Conservation (phyloP, 1,140 invertebrate genomes). For the Epicauta chinensis region DNA sequence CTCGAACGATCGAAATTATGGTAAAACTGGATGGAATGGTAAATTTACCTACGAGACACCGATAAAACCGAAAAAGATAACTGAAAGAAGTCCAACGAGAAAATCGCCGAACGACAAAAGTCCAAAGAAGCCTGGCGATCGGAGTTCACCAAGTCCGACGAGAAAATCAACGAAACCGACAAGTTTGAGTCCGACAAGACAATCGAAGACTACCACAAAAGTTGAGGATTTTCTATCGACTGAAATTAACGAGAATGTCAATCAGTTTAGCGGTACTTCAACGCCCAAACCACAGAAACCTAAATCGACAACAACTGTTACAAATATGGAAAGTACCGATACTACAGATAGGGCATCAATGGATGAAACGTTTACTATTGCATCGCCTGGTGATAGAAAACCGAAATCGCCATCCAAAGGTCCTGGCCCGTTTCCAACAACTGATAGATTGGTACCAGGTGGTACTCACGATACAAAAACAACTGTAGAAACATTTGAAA, state of each 20-base stretch:
- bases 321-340: background rate
- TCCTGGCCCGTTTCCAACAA: background rate
- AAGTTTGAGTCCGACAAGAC: background rate
- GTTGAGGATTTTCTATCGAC: conserved; percentile 21
- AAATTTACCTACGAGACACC: conserved; percentile 34
- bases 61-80: background rate
- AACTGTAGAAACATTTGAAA: conserved; percentile 25
- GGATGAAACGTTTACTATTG: no score
- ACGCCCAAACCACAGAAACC: background rate
- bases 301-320: background rate
- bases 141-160: background rate
- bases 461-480: conserved; percentile 10
- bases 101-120: conserved; percentile 1
- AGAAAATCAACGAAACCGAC: conserved; percentile 8
- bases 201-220: conserved; percentile 2
- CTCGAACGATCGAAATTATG: conserved; percentile 38
- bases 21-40: conserved; percentile 39
- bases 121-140: conserved; percentile 1
- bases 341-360: no score
- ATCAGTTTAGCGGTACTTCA: conserved; percentile 5
- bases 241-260: conserved; percentile 26
- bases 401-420: background rate
- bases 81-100: background rate
- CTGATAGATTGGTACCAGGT: background rate
- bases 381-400: background rate